Evolutionary conservation across 1,140 invertebrate genomes (phyloP).

Genomic region (Triops longicaudatus): DNA sequence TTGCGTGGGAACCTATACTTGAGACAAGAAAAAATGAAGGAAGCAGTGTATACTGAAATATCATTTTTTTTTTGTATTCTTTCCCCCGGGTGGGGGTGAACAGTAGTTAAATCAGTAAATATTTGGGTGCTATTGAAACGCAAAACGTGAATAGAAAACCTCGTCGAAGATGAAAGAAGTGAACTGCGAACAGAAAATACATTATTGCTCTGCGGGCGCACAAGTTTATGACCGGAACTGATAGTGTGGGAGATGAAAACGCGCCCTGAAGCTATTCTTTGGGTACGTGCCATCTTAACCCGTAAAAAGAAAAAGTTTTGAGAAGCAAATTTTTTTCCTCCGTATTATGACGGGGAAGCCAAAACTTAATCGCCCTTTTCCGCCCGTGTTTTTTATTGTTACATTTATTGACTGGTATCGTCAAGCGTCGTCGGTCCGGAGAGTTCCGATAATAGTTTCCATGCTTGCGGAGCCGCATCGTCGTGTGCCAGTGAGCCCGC

Average conservation of each 20-base stretch:
- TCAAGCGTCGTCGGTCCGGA: not conserved
- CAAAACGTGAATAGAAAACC: no score
- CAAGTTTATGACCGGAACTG: slow-evolving; percentile 14
- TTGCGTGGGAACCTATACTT: not conserved
- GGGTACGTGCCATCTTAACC: not conserved
- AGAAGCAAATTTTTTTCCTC: not conserved
- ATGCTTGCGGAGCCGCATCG: not conserved
- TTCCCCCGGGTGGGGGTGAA: not conserved
- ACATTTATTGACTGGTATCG: slow-evolving; percentile 12
- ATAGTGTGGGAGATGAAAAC: not conserved
- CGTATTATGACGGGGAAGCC: not conserved
- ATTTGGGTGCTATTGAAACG: not conserved
- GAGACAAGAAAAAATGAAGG: not conserved
- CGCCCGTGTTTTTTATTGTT: not conserved
- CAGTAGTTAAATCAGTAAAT: not conserved
- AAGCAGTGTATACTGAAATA: not conserved
- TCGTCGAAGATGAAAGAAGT: not conserved
- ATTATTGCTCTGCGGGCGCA: not conserved
- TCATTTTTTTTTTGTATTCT: not conserved
- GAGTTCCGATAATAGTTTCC: not conserved
- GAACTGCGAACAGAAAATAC: not conserved
- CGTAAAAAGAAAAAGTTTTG: not conserved
- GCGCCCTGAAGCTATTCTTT: not conserved
- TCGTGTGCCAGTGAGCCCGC: not conserved
- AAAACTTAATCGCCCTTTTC: slow-evolving; percentile 12